Evolutionary conservation across 2,888 invertebrate genomes (phyloP).

Genomic region (Chaitophorus viminalis): DNA sequence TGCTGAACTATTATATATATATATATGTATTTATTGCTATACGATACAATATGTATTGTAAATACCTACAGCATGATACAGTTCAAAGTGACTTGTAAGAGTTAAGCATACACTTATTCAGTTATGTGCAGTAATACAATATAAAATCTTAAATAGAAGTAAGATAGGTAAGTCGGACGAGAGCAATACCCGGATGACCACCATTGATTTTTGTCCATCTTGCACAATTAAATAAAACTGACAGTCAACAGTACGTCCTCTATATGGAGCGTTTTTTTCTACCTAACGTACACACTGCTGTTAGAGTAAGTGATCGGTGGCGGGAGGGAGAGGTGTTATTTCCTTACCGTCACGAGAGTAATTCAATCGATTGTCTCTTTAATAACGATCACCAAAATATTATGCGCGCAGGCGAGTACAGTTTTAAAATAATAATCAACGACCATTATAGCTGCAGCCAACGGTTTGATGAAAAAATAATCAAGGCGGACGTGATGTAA

Average conservation of each 20-base stretch:
- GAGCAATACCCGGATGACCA: slow-evolving; percentile 28
- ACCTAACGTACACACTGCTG: neutral
- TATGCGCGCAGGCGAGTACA: neutral
- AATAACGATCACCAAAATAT: neutral
- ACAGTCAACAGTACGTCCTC: neutral
- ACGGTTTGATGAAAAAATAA: slow-evolving; percentile 16
- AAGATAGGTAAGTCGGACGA: neutral
- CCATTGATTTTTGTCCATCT: neutral
- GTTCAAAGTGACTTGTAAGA: too few relatives aligned
- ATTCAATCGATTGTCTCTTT: neutral
- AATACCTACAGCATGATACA: too few relatives aligned
- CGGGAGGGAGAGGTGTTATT: too few relatives aligned
- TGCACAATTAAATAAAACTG: neutral
- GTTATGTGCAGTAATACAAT: too few relatives aligned
- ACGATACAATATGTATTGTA: too few relatives aligned
- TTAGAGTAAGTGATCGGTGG: neutral
- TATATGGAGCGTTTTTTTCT: neutral
- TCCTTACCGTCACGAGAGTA: neutral
- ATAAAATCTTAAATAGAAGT: neutral
- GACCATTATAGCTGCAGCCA: slow-evolving; percentile 1
- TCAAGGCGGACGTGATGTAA: slow-evolving; percentile 35
- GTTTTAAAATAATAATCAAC: slow-evolving; percentile 33
- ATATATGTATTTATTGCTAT: too few relatives aligned
- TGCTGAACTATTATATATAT: too few relatives aligned
- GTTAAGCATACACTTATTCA: too few relatives aligned